Base-by-base conservation (phyloP, 2,797 vertebrate species). In the Diplodus sargus region DNA sequence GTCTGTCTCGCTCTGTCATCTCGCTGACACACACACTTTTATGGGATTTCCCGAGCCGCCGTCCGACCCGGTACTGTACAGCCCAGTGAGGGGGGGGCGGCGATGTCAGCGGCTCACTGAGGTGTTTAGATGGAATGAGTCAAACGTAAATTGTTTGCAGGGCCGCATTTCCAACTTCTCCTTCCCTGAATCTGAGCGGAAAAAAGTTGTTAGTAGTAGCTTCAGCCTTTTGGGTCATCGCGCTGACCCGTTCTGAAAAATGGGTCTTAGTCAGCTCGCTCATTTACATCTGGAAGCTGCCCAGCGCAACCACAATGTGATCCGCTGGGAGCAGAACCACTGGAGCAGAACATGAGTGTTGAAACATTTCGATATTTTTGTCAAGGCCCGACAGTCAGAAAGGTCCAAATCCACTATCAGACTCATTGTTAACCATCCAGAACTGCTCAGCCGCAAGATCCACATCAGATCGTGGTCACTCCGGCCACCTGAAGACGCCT, bases 1-100 rank as follows among this genome's bases (percentile, higher is more conserved):
- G 79, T 79, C 73, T 85, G 87, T 83, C 81, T 85, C 80, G 75
- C 79, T 63, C 48, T 48, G 62, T 83, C 86, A 74, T 87, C 69
- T 43, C 6, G 69, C 81, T 92, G 90, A 91, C 87, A 88, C 87
- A 90, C 80, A 52, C 71, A 6, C n/a, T 87, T 91, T 92, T 84
- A 90, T 90, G 89, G 92, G 90, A 86, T 91, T 91, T 88, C 90
- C 90, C 74, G 64, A 82, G 69, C 69, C 3, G 47, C 59, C 28
- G 25, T 86, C 63, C 34, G 56, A 73, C 70, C 75, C 67, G 22
- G 23, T 67, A 65, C 79, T 61, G 74, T 71, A 78, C 54, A 23
- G 52, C 59, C 52, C 43, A 23, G 3, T 0, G 58, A 68, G 53
- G 28, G 28, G 12, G n/a, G n/a, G 59, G 23, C 23, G 20, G 22